phyloP scores from a whole-genome alignment of 2,888 invertebrate genomes.

The Eupithecia subumbrata region DNA sequence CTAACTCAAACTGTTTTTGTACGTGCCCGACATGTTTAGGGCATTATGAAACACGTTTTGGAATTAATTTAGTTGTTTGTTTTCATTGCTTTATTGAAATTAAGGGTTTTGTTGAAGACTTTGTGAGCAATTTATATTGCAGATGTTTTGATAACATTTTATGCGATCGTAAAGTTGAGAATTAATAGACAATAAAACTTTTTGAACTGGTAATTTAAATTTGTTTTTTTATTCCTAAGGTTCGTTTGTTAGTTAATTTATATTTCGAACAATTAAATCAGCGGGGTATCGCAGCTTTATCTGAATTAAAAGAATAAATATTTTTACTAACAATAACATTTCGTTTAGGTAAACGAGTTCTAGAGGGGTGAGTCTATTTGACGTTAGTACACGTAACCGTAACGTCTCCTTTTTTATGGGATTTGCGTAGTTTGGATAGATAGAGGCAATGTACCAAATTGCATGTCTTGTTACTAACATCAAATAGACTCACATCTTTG shows the following conservation, averaged over 20 bases:
- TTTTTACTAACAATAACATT: neutral
- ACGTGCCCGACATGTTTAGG: neutral
- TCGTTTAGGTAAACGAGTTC: too few species aligned
- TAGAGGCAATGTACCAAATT: too few species aligned
- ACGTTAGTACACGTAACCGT: too few species aligned
- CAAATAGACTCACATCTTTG: too few species aligned
- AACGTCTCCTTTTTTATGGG: too few species aligned
- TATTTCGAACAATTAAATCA: neutral
- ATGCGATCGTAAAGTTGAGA: neutral
- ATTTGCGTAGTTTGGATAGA: too few species aligned
- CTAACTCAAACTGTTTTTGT: neutral
- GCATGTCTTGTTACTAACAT: too few species aligned
- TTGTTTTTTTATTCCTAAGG: neutral
- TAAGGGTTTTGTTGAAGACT: constrained; percentile 23
- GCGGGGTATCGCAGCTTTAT: neutral
- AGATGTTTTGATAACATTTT: constrained; percentile 1
- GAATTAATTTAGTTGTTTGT: constrained; percentile 3
- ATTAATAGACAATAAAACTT: neutral
- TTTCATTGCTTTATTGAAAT: neutral
- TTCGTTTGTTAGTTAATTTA: neutral
- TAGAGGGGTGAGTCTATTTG: too few species aligned
- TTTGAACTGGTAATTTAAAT: neutral
- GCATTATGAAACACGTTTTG: neutral
- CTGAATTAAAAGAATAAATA: neutral
- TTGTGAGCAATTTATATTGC: neutral